Evolutionary conservation across 1,140 invertebrate species (phyloP), one percentile per base, ranked within the genome.

Genomic region (Bursaphelenchus mucronatus): DNA sequence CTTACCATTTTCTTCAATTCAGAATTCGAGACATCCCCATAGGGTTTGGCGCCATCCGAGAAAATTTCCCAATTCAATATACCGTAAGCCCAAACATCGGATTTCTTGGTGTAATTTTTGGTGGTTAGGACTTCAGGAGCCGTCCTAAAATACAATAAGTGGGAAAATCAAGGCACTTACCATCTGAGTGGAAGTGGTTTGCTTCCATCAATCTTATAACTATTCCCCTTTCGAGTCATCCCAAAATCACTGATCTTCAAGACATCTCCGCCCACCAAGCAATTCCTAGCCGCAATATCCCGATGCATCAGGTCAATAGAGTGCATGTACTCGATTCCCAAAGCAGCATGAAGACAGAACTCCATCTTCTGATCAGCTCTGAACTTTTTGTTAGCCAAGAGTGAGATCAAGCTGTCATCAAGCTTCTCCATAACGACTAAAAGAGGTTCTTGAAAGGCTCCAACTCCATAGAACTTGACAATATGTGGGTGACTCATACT

Each of bases 261-360:
- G 46, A 56, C 40, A 5, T 57, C 45, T 10, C 41, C 51, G 46
- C 10, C 67, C 46, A 69, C 69, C 13, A 68, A 43, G 44, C 67
- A 68, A 55, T 68, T 68, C 78, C 93, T 87, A 13, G 93, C 92
- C 40, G 93, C 93, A 74, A 97, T 85, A 86, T 97, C 93, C 78
- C 92, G 86, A 84, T 96, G 93, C 69, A 96, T 94, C 80, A 94
- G 94, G 82, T 94, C 94, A 78, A 93, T 89, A 76, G 88, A 87
- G 85, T 96, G 93, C 80, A 96, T 85, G 83, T 95, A 96, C 13
- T 66, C 64, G n/a, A 66, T 95, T 61, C 92, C 93, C 8, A 46
- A 10, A 1, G 70, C 70, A 13, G 59, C 70, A 43, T 64, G 52
- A 8, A 46, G 11, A n/a, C 62, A 61, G 11, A 73, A 64, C 19